phyloP scores from a whole-genome alignment of 2,113 vertebrate genomes.

The Rhipidura dahli region DNA sequence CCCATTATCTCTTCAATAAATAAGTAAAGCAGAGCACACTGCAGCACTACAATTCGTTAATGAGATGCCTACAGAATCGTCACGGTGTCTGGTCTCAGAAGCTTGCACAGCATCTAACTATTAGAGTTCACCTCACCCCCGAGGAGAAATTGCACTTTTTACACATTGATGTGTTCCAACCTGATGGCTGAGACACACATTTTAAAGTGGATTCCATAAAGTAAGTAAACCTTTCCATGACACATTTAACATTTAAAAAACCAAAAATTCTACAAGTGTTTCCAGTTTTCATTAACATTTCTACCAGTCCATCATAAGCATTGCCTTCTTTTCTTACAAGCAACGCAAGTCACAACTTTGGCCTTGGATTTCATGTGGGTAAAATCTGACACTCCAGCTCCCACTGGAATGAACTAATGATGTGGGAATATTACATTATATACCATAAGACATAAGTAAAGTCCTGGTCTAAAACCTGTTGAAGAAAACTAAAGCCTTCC shows the following conservation, averaged over 20 bases:
- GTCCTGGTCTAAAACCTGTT: neutral
- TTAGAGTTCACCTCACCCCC: conserved; percentile 58
- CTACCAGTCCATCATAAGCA: neutral
- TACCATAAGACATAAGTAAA: neutral
- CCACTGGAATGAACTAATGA: neutral
- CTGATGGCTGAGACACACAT: conserved; percentile 32
- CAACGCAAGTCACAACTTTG: neutral
- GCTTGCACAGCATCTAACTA: conserved; percentile 66
- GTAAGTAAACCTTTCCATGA: conserved; percentile 30
- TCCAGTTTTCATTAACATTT: conserved; percentile 1
- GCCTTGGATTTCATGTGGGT: neutral
- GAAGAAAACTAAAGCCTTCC: neutral
- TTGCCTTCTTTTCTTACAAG: neutral
- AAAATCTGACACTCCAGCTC: neutral
- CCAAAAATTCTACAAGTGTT: neutral
- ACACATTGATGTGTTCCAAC: conserved; percentile 62
- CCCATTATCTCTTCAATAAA: conserved; percentile 82
- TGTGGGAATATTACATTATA: neutral
- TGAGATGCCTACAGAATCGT: conserved; percentile 75
- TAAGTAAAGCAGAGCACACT: conserved; percentile 74
- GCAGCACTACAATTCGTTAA: conserved; percentile 75
- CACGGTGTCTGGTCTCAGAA: conserved; percentile 67
- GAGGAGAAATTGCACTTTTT: conserved; percentile 72
- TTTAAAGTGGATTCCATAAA: conserved; percentile 49
- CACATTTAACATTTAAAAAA: conserved; percentile 12